phyloP scores from a whole-genome alignment of 1,140 invertebrate species.

The Oppia nitens region DNA sequence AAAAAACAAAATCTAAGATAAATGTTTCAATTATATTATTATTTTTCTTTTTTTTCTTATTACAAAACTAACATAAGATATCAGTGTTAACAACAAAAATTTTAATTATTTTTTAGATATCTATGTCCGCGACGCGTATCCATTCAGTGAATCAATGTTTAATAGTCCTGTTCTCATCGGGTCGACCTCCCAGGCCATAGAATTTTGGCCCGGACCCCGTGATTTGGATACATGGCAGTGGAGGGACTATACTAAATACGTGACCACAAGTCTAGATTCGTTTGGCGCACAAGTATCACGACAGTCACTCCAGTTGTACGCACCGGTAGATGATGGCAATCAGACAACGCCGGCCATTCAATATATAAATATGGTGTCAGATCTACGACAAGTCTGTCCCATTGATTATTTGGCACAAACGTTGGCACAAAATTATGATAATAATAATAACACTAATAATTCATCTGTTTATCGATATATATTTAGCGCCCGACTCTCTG shows the following conservation, averaged over 20 bases:
- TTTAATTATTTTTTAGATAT: background rate
- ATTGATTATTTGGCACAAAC: conserved; percentile 13
- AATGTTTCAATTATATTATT: too few species aligned
- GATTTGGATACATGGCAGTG: conserved; percentile 19
- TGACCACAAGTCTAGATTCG: conserved; percentile 20
- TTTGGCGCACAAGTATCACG: conserved; percentile 17
- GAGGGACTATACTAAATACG: conserved; percentile 21
- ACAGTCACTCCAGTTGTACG: conserved; percentile 16
- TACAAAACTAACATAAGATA: background rate
- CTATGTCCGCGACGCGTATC: background rate
- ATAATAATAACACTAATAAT: conserved; percentile 1
- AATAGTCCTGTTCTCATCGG: conserved; percentile 12
- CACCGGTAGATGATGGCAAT: background rate
- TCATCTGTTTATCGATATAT: conserved; percentile 18
- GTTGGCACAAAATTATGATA: conserved; percentile 5
- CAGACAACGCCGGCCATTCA: conserved; percentile 14
- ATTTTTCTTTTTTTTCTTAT: too few species aligned
- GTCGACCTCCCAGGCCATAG: conserved; percentile 18
- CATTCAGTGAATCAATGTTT: background rate
- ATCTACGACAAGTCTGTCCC: conserved; percentile 21
- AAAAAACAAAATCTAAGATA: too few species aligned
- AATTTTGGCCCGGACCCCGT: conserved; percentile 20
- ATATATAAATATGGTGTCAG: conserved; percentile 21
- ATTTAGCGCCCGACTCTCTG: conserved; percentile 14
- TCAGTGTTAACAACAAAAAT: background rate